Base-by-base conservation (phyloP, 1,140 invertebrate genomes). In the Drosophila nasuta region DNA sequence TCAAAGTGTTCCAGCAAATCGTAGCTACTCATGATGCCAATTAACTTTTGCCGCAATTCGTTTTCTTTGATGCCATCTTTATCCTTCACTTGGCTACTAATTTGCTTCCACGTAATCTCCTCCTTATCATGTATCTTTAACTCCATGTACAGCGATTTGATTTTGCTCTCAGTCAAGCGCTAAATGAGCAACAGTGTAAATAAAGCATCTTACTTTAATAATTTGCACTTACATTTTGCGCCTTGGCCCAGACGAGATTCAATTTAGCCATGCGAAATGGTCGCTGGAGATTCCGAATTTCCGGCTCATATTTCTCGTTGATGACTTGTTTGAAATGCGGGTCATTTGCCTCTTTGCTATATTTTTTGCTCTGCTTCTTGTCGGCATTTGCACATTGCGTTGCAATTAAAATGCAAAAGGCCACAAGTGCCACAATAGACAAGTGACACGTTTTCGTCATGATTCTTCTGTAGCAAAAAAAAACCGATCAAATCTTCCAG, bases 111-210 rank as follows among this genome's bases (percentile, higher is more conserved):
- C 1, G 95, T 94, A 10, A 97, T 93, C 93, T 98, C 97, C 92
- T 98, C 96, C 93, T 98, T 98, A 82, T 99, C 98, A 66, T 98
- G 97, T 48, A 98, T 95, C 93, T 97, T 97, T 0, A 99, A 92
- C 91, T 98, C 97, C 89, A 96, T 96, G 79, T 96, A 97, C 11
- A 98, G 91, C 0, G 96, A 97, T 81, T 97, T 97, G 5, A 98
- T 92, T 92, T 98, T 98, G 5, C 95, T 93, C 81, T 97, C 96
- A 6, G 96, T 95, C 25, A 98, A 92, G 77, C 96, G 94, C 97
- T 98, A 83, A 93, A 93, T 51, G 5, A 33, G 20, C 5, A 20
- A 1, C 1, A 7, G 1, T 25, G 1, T 43, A 4, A 13, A 13
- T 43, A 43, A 5, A 13, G 3, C 3, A 10, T 10, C 13, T 43